A percentile compares a stretch with the other conserved stretches of the same genome.
These are phyloP conservation scores for Timandra comae DNA, from an alignment of 2,888 invertebrate genomes.

Conservation along the genomic window DNA sequence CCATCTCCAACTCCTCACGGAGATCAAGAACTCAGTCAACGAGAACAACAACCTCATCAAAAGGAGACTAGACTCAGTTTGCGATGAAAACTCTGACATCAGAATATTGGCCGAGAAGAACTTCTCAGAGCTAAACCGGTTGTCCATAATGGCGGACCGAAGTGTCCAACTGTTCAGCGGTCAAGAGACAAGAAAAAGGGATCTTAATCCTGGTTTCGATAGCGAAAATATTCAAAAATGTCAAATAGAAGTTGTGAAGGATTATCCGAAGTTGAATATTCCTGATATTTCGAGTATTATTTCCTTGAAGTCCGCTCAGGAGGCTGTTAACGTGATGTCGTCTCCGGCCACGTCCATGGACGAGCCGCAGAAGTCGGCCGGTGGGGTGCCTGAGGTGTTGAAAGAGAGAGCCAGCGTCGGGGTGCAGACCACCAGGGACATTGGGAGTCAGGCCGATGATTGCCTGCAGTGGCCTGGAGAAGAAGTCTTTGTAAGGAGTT, in stretches of 20 bases:
- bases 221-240: conserved; percentile 56
- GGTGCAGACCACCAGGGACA: conserved; percentile 29
- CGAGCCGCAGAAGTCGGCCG: conserved; percentile 54
- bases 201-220: conserved; percentile 60
- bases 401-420: conserved; percentile 10
- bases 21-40: conserved; percentile 61
- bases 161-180: conserved; percentile 63
- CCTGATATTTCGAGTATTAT: conserved; percentile 62
- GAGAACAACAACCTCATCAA: conserved; percentile 69
- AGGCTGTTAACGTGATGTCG: conserved; percentile 28
- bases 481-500: conserved; percentile 66
- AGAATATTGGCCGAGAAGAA: conserved; percentile 62
- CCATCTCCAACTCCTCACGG: conserved; percentile 57
- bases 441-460: conserved; percentile 42
- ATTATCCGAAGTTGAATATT: conserved; percentile 53
- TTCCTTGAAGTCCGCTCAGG: conserved; percentile 47
- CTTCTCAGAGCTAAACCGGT: conserved; percentile 58
- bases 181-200: conserved; percentile 49
- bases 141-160: conserved; percentile 67
- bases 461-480: conserved; percentile 65
- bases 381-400: conserved; percentile 38
- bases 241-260: conserved; percentile 27
- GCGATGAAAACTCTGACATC: conserved; percentile 39
- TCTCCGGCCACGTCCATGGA: conserved; percentile 64
- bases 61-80: conserved; percentile 44